Conservation (phyloP, 2,888 invertebrate genomes). For the Timema cristinae region DNA sequence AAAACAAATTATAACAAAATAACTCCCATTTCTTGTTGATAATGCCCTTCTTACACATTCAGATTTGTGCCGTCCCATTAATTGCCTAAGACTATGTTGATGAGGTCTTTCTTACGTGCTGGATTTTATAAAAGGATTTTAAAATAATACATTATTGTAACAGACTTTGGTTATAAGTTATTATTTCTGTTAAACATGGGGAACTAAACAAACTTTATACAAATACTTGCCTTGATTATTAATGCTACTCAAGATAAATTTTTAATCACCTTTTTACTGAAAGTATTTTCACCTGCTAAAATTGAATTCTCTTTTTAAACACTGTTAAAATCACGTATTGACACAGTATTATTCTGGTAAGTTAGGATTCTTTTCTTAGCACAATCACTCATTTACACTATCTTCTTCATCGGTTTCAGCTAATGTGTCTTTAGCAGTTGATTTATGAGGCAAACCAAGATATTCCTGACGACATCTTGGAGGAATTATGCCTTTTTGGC, state of each 20-base stretch:
- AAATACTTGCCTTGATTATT: too few species aligned
- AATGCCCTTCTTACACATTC: not conserved
- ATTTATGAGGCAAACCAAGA: slow-evolving; percentile 4
- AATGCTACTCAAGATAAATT: too few species aligned
- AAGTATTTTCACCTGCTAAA: too few species aligned
- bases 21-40: not conserved
- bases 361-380: too few species aligned
- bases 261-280: too few species aligned
- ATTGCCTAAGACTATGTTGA: too few species aligned
- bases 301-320: too few species aligned
- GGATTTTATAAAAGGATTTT: too few species aligned
- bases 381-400: not conserved
- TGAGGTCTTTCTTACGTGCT: too few species aligned
- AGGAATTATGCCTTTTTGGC: not conserved
- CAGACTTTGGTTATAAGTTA: not conserved
- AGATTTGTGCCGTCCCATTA: not conserved
- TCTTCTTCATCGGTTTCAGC: not conserved
- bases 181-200: too few species aligned
- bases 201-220: too few species aligned
- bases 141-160: not conserved
- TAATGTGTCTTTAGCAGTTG: not conserved
- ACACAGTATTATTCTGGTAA: not conserved
- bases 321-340: too few species aligned
- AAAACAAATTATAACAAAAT: not conserved
- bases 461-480: slow-evolving; percentile 10